Percentiles rank a stretch among this genome's conserved stretches.
Evolutionary conservation across 2,113 vertebrate genomes (phyloP).

Genomic region (Chaenocephalus aceratus): DNA sequence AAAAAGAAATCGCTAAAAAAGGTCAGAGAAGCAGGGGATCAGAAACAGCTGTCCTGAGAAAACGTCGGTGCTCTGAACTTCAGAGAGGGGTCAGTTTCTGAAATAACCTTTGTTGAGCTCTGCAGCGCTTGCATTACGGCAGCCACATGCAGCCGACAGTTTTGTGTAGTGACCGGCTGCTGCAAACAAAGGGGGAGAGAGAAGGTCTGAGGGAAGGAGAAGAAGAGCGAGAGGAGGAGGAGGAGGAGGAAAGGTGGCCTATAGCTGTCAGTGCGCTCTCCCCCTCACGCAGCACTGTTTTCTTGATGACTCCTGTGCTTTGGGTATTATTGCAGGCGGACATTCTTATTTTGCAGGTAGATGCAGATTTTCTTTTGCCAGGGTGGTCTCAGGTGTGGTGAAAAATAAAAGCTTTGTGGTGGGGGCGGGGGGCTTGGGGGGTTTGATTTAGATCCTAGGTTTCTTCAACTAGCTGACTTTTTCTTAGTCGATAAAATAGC

Average conservation of each 20-base stretch:
- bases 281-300: conserved; percentile 70
- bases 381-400: conserved; percentile 80
- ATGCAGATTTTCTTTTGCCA: conserved; percentile 78
- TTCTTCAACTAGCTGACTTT: conserved; percentile 79
- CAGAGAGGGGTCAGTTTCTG: conserved; percentile 38
- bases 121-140: conserved; percentile 51
- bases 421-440: background rate
- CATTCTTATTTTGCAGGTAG: conserved; percentile 82
- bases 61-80: conserved; percentile 34
- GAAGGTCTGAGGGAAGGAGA: conserved; percentile 47
- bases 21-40: conserved; percentile 42
- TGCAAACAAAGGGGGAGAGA: conserved; percentile 38
- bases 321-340: conserved; percentile 74
- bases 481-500: conserved; percentile 50
- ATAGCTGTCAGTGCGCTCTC: conserved; percentile 55
- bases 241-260: conserved; percentile 47
- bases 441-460: conserved; percentile 75
- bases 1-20: conserved; percentile 59
- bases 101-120: conserved; percentile 58
- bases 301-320: conserved; percentile 83
- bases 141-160: background rate
- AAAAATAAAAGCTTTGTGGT: conserved; percentile 62
- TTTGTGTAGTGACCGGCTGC: conserved; percentile 9
- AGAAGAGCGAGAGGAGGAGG: conserved; percentile 37
- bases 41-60: conserved; percentile 50